Conservation (phyloP, 2,797 vertebrate species). For the Lindbergichthys nudifrons region DNA sequence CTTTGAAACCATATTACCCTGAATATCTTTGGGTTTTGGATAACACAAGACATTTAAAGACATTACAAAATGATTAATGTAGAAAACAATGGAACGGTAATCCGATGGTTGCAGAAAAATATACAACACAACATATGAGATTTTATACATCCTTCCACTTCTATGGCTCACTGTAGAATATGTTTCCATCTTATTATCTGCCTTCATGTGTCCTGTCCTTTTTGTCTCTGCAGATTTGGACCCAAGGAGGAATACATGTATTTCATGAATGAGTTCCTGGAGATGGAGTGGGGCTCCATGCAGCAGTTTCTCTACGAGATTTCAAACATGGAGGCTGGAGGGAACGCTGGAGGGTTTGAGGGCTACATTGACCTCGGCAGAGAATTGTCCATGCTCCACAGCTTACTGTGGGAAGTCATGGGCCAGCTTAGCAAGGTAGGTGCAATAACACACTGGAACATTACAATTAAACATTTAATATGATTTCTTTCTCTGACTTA, state of each 20-base stretch:
- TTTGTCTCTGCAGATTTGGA: slow-evolving; percentile 86
- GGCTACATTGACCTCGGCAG: slow-evolving; percentile 98
- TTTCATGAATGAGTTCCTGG: slow-evolving; percentile 98
- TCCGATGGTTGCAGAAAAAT: no score
- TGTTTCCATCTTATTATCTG: slow-evolving; percentile 7
- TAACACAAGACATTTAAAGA: no score
- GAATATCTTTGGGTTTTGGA: no score
- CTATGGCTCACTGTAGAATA: not conserved
- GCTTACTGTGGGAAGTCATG: slow-evolving; percentile 96
- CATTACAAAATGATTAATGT: no score
- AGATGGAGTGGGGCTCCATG: slow-evolving; percentile 98
- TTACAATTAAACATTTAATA: slow-evolving; percentile 21
- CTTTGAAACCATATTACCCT: no score
- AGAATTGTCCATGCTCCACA: slow-evolving; percentile 95
- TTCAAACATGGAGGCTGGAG: slow-evolving; percentile 94
- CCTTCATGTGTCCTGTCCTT: slow-evolving; percentile 32
- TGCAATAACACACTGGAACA: not conserved
- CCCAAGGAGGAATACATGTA: slow-evolving; percentile 96
- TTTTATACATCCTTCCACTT: not conserved
- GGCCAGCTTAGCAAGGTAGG: slow-evolving; percentile 95
- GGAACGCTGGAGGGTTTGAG: slow-evolving; percentile 94
- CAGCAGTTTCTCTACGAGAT: slow-evolving; percentile 99
- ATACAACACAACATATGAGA: not conserved
- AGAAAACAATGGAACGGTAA: no score
- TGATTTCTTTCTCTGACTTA: not conserved